Percentiles rank a stretch among this genome's conserved stretches.
Evolutionary conservation across 2,888 invertebrate species (phyloP).

Genomic region (Netelia fuscicornis): DNA sequence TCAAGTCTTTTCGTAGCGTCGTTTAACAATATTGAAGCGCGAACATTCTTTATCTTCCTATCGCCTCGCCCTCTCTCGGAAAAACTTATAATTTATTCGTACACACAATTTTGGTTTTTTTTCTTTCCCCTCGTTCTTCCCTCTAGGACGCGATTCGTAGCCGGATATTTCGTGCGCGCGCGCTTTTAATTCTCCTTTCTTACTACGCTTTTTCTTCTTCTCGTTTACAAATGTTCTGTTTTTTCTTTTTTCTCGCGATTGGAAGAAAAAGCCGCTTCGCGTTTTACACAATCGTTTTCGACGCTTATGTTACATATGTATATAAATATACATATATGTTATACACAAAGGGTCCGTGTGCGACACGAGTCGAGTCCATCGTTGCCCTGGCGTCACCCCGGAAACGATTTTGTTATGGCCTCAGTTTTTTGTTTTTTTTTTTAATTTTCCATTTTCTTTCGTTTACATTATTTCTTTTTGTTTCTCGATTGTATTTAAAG

Average conservation of each 20-base stretch:
- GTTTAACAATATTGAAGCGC: too few species aligned
- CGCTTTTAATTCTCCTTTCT: background rate
- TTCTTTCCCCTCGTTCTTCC: background rate
- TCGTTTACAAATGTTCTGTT: constrained; percentile 60
- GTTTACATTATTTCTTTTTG: background rate
- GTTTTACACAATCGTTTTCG: constrained; percentile 72
- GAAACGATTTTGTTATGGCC: constrained; percentile 54
- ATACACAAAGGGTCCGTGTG: constrained; percentile 57
- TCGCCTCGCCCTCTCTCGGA: constrained; percentile 46
- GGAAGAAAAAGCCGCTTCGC: constrained; percentile 75
- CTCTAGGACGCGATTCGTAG: background rate
- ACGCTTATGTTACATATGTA: constrained; percentile 73
- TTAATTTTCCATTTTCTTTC: background rate
- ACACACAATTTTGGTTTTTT: constrained; percentile 34
- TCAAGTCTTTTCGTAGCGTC: too few species aligned
- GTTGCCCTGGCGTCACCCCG: constrained; percentile 17
- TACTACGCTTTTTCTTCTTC: background rate
- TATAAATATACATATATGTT: constrained; percentile 54
- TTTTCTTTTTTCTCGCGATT: constrained; percentile 65
- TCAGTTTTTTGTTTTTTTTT: constrained; percentile 19
- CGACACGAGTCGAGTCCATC: constrained; percentile 45
- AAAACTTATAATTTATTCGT: constrained; percentile 23
- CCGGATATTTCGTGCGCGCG: too few species aligned
- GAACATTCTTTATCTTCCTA: background rate
- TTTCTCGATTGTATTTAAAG: background rate